Base-by-base conservation (phyloP, 2,797 vertebrate genomes). In the Tragopan temminckii region DNA sequence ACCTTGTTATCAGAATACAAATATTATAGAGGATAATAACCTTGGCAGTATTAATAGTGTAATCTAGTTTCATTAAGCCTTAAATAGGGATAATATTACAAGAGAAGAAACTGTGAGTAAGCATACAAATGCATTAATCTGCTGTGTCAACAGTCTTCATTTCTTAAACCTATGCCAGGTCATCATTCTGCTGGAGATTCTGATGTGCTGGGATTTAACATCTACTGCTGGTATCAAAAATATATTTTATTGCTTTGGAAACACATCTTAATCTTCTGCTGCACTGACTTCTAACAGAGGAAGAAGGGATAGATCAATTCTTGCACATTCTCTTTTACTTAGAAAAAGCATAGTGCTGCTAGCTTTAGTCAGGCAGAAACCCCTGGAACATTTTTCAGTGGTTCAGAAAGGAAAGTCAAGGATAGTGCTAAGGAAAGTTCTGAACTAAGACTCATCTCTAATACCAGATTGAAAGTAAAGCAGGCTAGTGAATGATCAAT, bases 111-210 rank as follows among this genome's bases (percentile, higher is more conserved):
- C 45, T 92, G 38, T 3, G 24, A 85, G 7, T 83, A 69, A 88
- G 50, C 69, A 91, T 93, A 69, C 14, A 88, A 93, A 63, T 85
- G 55, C 59, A 69, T 91, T 91, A 77, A 78, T 89, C 50, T 95
- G 76, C 79, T 85, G 36, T 85, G 72, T 92, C 79, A 95, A 80
- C 69, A 93, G 27, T 69, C 31, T 80, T 83, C 7, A 25, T 85
- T 88, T 92, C 70, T 57, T 81, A 92, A 88, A 80, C 24, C 24
- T 85, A 64, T 85, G 58, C 79, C 35, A 78, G 89, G 58, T 89
- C 76, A 83, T 91, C 79, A 57, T 77, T 92, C 53, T 78, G 31
- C 50, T 78, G 42, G 58, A 80, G 38, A 66, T 71, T 88, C 40
- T 88, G 53, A 50, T 80, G 42, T 69, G 40, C 76, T 72, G 18